phyloP scores from a whole-genome alignment of 2,113 vertebrate species.

The Phaetusa simplex region DNA sequence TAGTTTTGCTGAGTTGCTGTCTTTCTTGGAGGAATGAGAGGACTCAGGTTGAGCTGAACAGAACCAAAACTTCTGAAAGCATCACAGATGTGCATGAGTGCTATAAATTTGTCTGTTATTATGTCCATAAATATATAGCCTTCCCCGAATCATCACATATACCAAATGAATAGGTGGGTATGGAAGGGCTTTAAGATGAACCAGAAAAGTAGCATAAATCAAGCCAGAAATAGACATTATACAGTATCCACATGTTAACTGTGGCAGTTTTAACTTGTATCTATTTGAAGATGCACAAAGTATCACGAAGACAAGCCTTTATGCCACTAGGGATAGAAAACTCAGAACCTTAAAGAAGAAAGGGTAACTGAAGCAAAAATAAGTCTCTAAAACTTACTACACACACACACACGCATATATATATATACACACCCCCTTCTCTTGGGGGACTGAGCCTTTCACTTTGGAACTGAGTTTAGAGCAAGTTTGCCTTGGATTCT shows the following conservation, averaged over 20 bases:
- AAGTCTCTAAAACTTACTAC: not conserved
- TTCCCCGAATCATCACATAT: not conserved
- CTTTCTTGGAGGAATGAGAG: not conserved
- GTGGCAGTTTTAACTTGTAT: not conserved
- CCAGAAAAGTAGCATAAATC: not conserved
- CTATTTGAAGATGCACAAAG: not conserved
- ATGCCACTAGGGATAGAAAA: rapidly evolving
- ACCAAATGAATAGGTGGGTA: too few species aligned
- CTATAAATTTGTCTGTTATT: not conserved
- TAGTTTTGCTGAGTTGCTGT: rapidly evolving
- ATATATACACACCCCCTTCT: rapidly evolving
- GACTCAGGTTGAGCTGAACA: not conserved
- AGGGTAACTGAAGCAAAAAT: not conserved
- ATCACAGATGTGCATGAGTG: not conserved
- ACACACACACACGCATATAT: rapidly evolving
- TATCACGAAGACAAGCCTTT: not conserved
- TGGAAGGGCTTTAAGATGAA: not conserved
- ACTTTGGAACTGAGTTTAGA: not conserved
- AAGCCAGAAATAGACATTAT: not conserved
- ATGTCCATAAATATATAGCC: not conserved
- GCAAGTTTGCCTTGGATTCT: not conserved
- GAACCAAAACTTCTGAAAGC: not conserved
- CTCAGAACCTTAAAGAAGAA: not conserved
- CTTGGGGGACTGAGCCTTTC: not conserved
- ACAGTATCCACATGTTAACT: not conserved